Conservation (phyloP, 2,113 vertebrate species). For the Hyla sarda region DNA sequence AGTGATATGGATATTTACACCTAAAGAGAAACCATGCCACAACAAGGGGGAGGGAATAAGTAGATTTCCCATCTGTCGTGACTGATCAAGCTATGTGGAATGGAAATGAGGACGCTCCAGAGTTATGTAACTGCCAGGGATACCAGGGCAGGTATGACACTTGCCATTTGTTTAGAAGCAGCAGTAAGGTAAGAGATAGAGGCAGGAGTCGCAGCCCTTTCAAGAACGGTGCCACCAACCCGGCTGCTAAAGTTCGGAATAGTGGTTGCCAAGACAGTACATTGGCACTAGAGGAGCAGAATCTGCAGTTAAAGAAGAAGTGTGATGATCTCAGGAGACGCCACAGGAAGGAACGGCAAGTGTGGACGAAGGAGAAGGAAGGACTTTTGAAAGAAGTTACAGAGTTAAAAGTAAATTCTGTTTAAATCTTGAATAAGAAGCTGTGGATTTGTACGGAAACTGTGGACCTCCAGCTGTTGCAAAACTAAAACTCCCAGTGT, state of each 20-base stretch:
- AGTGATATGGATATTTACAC: constrained; percentile 62
- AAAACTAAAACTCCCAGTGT: too few species aligned
- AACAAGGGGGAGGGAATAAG: constrained; percentile 24
- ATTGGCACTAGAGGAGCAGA: constrained; percentile 62
- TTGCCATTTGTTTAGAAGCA: constrained; percentile 69
- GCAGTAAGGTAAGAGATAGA: constrained; percentile 65
- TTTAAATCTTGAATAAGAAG: background rate
- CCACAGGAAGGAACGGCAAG: constrained; percentile 72
- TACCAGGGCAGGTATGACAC: constrained; percentile 63
- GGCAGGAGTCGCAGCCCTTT: constrained; percentile 66
- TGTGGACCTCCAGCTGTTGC: too few species aligned
- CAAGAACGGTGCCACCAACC: constrained; percentile 31
- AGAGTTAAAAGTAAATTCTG: constrained; percentile 74
- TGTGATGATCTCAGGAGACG: constrained; percentile 71
- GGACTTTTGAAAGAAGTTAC: constrained; percentile 77
- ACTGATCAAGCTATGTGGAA: constrained; percentile 67
- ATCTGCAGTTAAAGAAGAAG: constrained; percentile 72
- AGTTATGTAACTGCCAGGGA: constrained; percentile 62
- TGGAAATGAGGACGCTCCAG: constrained; percentile 71
- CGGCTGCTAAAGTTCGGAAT: constrained; percentile 8
- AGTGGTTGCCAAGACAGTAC: constrained; percentile 66
- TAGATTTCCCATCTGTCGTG: constrained; percentile 56
- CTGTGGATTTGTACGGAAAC: too few species aligned
- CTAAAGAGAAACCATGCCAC: constrained; percentile 32
- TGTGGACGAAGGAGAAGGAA: constrained; percentile 75